These are phyloP conservation scores for Prinia subflava DNA, from an alignment of 2,113 vertebrate species.

Conservation along the genomic window DNA sequence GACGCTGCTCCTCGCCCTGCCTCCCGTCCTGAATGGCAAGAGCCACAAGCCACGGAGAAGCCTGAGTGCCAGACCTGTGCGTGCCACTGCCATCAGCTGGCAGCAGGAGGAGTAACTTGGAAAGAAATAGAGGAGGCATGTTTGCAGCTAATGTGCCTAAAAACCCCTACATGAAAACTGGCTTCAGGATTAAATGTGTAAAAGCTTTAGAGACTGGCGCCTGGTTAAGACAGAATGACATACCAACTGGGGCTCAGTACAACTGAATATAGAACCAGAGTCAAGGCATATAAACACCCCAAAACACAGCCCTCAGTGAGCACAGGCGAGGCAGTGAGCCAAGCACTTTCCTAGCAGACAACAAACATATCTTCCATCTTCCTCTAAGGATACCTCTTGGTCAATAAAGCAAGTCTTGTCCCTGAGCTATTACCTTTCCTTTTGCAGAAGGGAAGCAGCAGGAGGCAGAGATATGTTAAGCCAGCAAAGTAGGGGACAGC, in stretches of 20 bases:
- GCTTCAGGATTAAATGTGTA: not conserved
- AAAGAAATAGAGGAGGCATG: not conserved
- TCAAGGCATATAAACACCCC: not conserved
- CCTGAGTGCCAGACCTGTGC: not conserved
- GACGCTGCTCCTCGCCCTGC: not conserved
- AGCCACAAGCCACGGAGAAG: not conserved
- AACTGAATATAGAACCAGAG: not conserved
- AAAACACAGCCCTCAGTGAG: not conserved
- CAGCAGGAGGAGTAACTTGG: not conserved
- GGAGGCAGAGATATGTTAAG: not conserved
- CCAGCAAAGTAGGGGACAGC: not conserved
- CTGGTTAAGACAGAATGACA: not conserved
- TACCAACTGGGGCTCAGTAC: not conserved
- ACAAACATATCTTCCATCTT: accelerated
- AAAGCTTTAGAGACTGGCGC: not conserved
- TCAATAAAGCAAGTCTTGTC: not conserved
- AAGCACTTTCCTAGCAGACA: not conserved
- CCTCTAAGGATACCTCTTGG: not conserved
- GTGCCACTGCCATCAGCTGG: not conserved
- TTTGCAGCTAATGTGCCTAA: not conserved
- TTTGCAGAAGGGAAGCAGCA: not conserved
- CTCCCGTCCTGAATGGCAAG: not conserved
- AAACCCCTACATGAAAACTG: not conserved
- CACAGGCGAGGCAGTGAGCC: accelerated
- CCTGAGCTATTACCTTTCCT: not conserved